Percentiles rank a stretch among this genome's conserved stretches.
Conservation (phyloP, 2,888 invertebrate species). For the Linyphia triangularis region DNA sequence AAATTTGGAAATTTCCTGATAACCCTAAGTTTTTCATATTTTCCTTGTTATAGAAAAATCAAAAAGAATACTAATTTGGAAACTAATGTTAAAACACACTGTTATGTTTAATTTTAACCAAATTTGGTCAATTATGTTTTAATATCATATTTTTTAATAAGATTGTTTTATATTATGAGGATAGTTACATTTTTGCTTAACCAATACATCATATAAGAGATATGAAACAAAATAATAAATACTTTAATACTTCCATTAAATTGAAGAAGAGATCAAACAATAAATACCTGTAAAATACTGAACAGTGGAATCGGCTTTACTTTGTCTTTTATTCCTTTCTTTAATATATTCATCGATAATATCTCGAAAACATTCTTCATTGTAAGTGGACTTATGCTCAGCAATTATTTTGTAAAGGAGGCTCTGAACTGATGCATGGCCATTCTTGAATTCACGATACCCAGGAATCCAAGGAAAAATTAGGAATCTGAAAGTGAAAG, state of each 20-base stretch:
- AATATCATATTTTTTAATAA: no score
- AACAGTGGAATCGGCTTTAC: slow-evolving; percentile 35
- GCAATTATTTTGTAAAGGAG: neutral
- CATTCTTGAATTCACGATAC: neutral
- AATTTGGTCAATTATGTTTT: no score
- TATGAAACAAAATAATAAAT: neutral
- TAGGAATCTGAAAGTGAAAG: neutral
- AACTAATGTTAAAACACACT: no score
- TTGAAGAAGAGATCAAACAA: no score
- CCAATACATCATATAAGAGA: neutral
- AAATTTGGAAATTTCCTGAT: no score
- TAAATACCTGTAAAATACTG: slow-evolving; percentile 41
- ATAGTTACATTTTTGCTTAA: neutral
- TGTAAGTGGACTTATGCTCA: slow-evolving; percentile 3
- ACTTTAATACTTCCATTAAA: neutral
- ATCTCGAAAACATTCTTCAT: slow-evolving; percentile 4
- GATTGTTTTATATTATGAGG: no score
- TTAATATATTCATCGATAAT: slow-evolving; percentile 44
- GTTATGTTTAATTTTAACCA: no score
- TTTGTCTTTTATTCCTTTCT: slow-evolving; percentile 25
- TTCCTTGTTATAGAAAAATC: no score
- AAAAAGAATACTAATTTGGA: no score
- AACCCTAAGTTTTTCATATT: no score
- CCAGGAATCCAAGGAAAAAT: neutral
- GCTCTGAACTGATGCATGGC: neutral